Conservation (phyloP, 2,113 vertebrate genomes). For the Castor canadensis region DNA sequence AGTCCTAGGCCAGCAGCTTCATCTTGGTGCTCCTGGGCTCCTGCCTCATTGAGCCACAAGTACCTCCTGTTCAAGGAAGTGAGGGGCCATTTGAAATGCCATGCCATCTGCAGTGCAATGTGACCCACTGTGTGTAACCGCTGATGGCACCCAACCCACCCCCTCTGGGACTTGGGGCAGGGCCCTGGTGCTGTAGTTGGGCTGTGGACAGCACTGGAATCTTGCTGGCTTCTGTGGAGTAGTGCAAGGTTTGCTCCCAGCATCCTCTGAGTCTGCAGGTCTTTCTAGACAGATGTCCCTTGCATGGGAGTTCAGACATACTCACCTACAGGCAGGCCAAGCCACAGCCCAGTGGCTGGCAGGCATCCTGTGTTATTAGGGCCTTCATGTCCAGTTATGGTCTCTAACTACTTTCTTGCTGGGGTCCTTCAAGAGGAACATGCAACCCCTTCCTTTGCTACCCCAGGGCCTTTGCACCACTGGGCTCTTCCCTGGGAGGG, state of each 20-base stretch:
- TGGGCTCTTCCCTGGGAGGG: too few species aligned
- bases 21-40: not conserved
- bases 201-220: not conserved
- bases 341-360: not conserved
- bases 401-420: not conserved
- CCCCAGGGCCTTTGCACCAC: too few species aligned
- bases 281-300: not conserved
- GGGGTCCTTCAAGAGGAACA: too few species aligned
- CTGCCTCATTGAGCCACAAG: not conserved
- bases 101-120: too few species aligned
- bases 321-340: not conserved
- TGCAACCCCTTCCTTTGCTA: too few species aligned
- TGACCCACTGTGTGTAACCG: not conserved
- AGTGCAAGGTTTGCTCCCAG: too few species aligned
- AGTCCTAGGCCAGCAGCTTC: not conserved
- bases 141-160: accelerated
- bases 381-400: too few species aligned
- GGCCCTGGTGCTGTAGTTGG: too few species aligned
- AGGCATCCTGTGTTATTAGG: not conserved
- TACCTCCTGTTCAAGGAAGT: not conserved
- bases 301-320: not conserved
- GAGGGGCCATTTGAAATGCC: not conserved
- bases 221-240: not conserved
- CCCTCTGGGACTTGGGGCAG: not conserved
- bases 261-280: too few species aligned